A percentile compares a stretch with the other conserved stretches of the same genome.
Conservation (phyloP, 2,113 vertebrate species). For the Ploceus nigricollis region DNA sequence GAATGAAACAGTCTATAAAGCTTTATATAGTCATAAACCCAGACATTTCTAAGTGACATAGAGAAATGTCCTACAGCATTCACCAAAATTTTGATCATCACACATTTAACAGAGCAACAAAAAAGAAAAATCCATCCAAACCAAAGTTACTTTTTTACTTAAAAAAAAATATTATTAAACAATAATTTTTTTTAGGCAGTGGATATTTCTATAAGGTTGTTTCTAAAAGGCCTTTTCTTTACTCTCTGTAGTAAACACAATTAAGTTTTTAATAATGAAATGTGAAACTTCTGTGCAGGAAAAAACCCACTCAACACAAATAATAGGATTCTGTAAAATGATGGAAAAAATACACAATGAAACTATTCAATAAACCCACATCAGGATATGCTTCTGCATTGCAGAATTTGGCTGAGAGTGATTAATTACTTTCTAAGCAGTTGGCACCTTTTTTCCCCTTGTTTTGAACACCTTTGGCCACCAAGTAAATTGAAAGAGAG, state of each 20-base stretch:
- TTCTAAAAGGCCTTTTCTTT: background rate
- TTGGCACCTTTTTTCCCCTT: background rate
- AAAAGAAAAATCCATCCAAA: background rate
- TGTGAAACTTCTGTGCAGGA: background rate
- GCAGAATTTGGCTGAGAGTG: background rate
- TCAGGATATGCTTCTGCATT: background rate
- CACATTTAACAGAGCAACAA: background rate
- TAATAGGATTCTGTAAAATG: background rate
- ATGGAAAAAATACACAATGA: background rate
- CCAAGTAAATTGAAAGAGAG: background rate
- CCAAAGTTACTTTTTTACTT: background rate
- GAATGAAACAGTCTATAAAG: background rate
- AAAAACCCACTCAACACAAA: background rate
- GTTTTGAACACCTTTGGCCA: background rate
- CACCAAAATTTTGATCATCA: background rate
- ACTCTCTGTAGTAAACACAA: background rate
- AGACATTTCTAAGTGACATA: background rate
- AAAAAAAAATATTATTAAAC: background rate
- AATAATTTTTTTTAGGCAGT: background rate
- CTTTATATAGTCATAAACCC: background rate
- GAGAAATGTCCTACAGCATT: background rate
- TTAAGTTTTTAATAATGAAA: background rate
- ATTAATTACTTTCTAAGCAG: background rate
- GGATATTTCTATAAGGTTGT: background rate
- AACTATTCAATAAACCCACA: background rate